These are phyloP conservation scores for Lepilemur ruficaudatus DNA, from an alignment of 2,797 vertebrate genomes.

Conservation along the genomic window DNA sequence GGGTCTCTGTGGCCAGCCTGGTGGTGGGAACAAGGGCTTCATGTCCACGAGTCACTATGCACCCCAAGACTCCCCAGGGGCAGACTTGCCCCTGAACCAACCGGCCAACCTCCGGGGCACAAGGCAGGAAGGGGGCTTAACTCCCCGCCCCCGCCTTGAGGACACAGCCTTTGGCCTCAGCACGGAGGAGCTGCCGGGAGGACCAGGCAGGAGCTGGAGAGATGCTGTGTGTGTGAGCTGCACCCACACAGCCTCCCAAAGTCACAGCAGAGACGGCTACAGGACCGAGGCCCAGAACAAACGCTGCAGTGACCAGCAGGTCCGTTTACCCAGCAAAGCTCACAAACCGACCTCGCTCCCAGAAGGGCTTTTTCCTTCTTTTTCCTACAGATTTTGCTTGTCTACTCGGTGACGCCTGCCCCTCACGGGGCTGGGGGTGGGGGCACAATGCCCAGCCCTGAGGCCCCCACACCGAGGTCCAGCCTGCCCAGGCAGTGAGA, in stretches of 20 bases:
- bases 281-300: fast-evolving
- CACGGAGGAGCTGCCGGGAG: fast-evolving
- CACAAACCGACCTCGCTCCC: neutral
- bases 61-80: neutral
- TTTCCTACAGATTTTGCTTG: fast-evolving
- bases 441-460: fast-evolving
- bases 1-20: neutral
- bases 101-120: neutral
- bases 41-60: fast-evolving
- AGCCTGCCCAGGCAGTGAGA: fast-evolving
- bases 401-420: neutral
- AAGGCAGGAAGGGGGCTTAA: neutral
- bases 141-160: fast-evolving
- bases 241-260: fast-evolving
- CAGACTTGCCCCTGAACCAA: neutral
- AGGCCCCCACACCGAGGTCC: fast-evolving
- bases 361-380: neutral
- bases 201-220: neutral
- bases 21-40: fast-evolving
- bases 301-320: neutral
- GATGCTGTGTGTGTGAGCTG: neutral
- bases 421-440: neutral
- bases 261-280: fast-evolving
- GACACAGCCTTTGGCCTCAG: fast-evolving
- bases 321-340: neutral